Evolutionary conservation across 1,140 invertebrate species (phyloP).

Genomic region (Ladona fulva): DNA sequence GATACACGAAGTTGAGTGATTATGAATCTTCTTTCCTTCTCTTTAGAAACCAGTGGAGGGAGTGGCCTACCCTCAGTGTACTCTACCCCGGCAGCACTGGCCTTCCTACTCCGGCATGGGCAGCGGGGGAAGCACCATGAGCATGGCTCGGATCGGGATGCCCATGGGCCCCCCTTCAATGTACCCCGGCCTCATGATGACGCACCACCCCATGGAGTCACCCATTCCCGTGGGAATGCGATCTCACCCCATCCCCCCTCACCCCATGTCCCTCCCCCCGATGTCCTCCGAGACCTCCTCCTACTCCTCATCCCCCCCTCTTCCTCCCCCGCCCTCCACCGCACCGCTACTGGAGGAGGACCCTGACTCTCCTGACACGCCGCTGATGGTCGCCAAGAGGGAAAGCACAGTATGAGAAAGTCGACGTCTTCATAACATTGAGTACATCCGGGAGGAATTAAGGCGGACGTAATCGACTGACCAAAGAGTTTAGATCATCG

Average conservation of each 20-base stretch:
- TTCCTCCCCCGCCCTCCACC: neutral
- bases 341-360: conserved; percentile 10
- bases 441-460: too few species aligned
- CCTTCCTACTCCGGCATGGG: neutral
- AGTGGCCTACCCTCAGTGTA: conserved; percentile 10
- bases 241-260: neutral
- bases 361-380: neutral
- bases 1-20: too few species aligned
- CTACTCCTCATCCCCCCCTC: neutral
- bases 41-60: neutral
- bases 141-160: neutral
- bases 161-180: neutral
- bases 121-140: neutral
- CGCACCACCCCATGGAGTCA: neutral
- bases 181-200: conserved; percentile 5
- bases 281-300: neutral
- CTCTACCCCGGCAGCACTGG: conserved; percentile 13
- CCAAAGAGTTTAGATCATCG: too few species aligned
- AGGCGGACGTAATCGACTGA: too few species aligned
- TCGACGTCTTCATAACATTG: neutral
- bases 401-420: conserved; percentile 12
- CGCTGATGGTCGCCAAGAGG: conserved; percentile 4
- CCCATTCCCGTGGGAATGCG: neutral
- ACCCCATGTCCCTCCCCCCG: neutral
- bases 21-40: neutral